Evolutionary conservation across 2,113 vertebrate species (phyloP).

Genomic region (Oreochromis tanganicae): DNA sequence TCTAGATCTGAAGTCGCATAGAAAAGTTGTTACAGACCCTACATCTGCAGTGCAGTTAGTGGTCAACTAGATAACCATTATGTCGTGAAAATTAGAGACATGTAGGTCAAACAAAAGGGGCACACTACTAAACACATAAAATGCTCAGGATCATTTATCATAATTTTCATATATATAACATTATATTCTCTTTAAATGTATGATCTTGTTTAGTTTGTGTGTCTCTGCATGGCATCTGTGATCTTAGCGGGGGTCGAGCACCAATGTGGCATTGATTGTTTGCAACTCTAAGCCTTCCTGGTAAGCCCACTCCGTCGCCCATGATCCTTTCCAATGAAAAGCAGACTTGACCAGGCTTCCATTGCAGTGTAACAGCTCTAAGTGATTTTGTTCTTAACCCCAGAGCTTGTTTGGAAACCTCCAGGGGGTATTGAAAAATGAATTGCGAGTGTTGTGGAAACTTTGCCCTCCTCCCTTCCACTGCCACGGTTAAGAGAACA

Average conservation of each 20-base stretch:
- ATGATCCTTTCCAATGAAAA: constrained; percentile 54
- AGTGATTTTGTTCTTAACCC: constrained; percentile 55
- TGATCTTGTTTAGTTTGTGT: neutral
- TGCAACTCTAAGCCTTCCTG: constrained; percentile 19
- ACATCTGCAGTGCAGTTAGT: constrained; percentile 5
- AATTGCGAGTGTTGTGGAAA: constrained; percentile 53
- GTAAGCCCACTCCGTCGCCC: constrained; percentile 19
- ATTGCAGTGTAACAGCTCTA: constrained; percentile 54
- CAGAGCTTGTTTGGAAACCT: constrained; percentile 50
- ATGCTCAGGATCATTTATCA: constrained; percentile 14
- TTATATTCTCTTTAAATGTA: neutral
- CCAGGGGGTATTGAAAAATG: constrained; percentile 53
- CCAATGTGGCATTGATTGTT: constrained; percentile 60
- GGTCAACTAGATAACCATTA: neutral
- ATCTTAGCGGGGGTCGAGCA: neutral
- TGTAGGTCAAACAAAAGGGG: constrained; percentile 29
- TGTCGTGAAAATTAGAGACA: neutral
- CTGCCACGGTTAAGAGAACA: neutral
- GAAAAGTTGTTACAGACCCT: neutral
- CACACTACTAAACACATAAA: neutral
- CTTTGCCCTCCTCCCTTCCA: neutral
- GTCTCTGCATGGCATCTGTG: neutral
- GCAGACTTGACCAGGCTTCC: constrained; percentile 49
- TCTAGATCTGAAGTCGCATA: neutral
- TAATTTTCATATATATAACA: neutral